Conservation (phyloP, 2,797 vertebrate genomes). For the Carapus acus region DNA sequence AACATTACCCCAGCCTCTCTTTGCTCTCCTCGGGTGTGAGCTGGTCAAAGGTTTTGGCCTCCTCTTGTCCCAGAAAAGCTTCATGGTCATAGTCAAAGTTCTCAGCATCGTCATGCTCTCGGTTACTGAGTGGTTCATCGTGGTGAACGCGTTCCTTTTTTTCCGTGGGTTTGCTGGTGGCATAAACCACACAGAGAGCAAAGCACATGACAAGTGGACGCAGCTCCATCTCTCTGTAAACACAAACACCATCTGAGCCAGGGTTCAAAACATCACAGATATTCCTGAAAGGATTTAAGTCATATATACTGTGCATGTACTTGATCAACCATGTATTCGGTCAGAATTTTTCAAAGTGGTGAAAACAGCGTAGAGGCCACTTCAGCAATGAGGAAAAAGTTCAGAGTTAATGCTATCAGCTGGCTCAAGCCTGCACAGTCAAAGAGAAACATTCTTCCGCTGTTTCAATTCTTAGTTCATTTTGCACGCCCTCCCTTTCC, state of each 20-base stretch:
- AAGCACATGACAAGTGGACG: slow-evolving; percentile 80
- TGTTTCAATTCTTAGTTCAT: not conserved
- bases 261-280: not conserved
- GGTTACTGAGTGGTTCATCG: slow-evolving; percentile 84
- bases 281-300: too few species aligned
- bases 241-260: slow-evolving; percentile 18
- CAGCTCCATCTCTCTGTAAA: slow-evolving; percentile 71
- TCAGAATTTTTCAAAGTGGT: too few species aligned
- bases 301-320: too few species aligned
- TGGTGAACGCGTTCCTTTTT: slow-evolving; percentile 92
- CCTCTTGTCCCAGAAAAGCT: slow-evolving; percentile 92
- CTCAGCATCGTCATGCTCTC: slow-evolving; percentile 82
- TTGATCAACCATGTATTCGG: too few species aligned
- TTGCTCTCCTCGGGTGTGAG: slow-evolving; percentile 98
- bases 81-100: slow-evolving; percentile 98
- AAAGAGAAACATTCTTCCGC: too few species aligned
- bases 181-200: slow-evolving; percentile 77
- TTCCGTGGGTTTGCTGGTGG: slow-evolving; percentile 89
- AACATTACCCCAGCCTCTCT: slow-evolving; percentile 85
- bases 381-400: too few species aligned
- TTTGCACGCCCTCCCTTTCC: too few species aligned
- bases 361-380: too few species aligned
- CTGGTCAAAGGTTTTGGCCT: slow-evolving; percentile 95
- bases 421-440: slow-evolving; percentile 29
- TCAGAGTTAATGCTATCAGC: too few species aligned